phyloP scores from a whole-genome alignment of 2,888 invertebrate genomes.

The Amitus sp. region DNA sequence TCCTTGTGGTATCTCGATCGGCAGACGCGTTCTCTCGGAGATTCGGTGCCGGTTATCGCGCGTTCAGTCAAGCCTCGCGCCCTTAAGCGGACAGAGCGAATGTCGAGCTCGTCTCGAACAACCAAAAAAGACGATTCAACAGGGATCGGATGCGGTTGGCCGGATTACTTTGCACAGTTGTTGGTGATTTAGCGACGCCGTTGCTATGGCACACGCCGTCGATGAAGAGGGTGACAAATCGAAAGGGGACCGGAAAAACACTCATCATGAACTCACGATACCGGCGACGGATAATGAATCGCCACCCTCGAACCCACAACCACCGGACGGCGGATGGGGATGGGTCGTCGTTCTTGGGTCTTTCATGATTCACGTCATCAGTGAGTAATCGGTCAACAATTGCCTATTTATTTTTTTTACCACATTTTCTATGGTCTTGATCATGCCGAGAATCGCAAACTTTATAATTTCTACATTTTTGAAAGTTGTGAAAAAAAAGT shows the following conservation, averaged over 20 bases:
- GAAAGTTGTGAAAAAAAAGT: no score
- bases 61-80: background rate
- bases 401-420: no score
- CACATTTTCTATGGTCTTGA: no score
- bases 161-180: background rate
- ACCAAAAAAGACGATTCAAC: background rate
- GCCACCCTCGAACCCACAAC: constrained; percentile 67
- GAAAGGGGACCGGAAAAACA: background rate
- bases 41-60: background rate
- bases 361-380: constrained; percentile 95
- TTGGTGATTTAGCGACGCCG: background rate
- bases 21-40: background rate
- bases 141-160: background rate
- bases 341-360: constrained; percentile 95
- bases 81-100: background rate
- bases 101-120: background rate
- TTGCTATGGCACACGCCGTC: constrained; percentile 47
- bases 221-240: constrained; percentile 38
- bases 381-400: constrained; percentile 71
- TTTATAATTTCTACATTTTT: background rate
- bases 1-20: background rate
- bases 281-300: constrained; percentile 38
- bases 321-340: constrained; percentile 95
- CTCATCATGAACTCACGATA: background rate
- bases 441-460: no score